phyloP scores from a whole-genome alignment of 1,140 invertebrate genomes.

The Lepidurus couesii region DNA sequence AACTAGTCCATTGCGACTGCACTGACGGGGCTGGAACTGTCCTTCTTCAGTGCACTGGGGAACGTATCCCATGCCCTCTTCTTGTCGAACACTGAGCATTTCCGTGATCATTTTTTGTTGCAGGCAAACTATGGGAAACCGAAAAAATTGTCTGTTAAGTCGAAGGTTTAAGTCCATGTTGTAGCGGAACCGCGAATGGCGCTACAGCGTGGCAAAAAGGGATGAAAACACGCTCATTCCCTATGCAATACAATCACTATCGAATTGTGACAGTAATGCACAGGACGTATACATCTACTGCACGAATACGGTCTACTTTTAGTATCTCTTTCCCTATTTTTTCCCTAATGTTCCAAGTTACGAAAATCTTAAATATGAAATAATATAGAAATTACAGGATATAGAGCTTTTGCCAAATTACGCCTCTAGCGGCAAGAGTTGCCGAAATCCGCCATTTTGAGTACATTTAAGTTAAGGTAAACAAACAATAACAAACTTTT shows the following conservation, averaged over 20 bases:
- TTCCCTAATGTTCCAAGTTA: too few relatives aligned
- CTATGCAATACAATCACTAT: neutral
- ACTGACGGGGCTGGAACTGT: slow-evolving; percentile 63
- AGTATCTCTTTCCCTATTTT: too few relatives aligned
- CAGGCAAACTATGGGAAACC: slow-evolving; percentile 50
- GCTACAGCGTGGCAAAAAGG: neutral
- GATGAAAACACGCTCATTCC: neutral
- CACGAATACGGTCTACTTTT: too few relatives aligned
- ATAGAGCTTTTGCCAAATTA: too few relatives aligned
- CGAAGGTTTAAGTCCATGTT: neutral
- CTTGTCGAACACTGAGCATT: slow-evolving; percentile 65
- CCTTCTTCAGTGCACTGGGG: slow-evolving; percentile 68
- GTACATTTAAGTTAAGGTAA: too few relatives aligned
- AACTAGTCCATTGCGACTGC: slow-evolving; percentile 69
- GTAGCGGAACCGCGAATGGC: too few relatives aligned
- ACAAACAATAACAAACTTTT: too few relatives aligned
- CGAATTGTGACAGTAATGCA: neutral
- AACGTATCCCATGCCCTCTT: slow-evolving; percentile 67
- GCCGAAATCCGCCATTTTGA: too few relatives aligned
- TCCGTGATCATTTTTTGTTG: slow-evolving; percentile 70
- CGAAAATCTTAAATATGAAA: too few relatives aligned
- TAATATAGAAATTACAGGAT: too few relatives aligned
- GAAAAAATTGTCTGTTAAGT: slow-evolving; percentile 37
- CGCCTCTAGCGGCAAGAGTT: too few relatives aligned
- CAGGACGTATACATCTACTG: too few relatives aligned